Evolutionary conservation across 1,140 invertebrate genomes (phyloP).

Genomic region (Sinella curviseta): DNA sequence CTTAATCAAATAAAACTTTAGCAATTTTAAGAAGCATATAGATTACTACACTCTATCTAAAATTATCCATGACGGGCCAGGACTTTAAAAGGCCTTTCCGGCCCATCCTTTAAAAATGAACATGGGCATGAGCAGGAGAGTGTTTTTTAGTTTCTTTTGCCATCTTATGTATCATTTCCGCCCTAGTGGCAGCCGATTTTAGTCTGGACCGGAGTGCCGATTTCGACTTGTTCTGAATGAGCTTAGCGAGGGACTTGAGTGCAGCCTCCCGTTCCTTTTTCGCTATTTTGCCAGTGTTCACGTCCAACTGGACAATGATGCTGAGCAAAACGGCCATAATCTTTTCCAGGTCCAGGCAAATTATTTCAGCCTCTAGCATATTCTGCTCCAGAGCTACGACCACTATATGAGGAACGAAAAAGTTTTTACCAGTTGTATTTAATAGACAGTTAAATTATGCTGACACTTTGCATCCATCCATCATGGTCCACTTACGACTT

Average conservation of each 20-base stretch:
- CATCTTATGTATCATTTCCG: too few species aligned
- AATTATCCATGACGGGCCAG: too few species aligned
- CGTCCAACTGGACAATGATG: conserved; percentile 29
- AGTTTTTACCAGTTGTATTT: neutral
- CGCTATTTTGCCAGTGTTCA: neutral
- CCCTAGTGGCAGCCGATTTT: too few species aligned
- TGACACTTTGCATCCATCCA: neutral
- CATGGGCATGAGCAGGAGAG: too few species aligned
- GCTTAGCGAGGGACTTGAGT: neutral
- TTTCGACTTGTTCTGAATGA: neutral
- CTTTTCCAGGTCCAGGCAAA: conserved; percentile 34
- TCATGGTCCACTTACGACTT: conserved; percentile 20
- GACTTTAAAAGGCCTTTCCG: too few species aligned
- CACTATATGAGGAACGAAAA: conserved; percentile 25
- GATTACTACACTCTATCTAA: too few species aligned
- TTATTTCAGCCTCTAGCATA: conserved; percentile 39
- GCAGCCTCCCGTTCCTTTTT: neutral
- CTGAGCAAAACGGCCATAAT: conserved; percentile 39
- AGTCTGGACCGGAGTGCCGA: too few species aligned
- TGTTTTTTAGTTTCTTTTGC: too few species aligned
- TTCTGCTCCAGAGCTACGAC: conserved; percentile 46
- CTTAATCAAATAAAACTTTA: too few species aligned
- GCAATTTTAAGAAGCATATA: too few species aligned
- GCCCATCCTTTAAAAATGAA: too few species aligned
- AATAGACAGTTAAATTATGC: neutral